Evolutionary conservation across 2,113 vertebrate species (phyloP).

Genomic region (Hydropotes inermis): DNA sequence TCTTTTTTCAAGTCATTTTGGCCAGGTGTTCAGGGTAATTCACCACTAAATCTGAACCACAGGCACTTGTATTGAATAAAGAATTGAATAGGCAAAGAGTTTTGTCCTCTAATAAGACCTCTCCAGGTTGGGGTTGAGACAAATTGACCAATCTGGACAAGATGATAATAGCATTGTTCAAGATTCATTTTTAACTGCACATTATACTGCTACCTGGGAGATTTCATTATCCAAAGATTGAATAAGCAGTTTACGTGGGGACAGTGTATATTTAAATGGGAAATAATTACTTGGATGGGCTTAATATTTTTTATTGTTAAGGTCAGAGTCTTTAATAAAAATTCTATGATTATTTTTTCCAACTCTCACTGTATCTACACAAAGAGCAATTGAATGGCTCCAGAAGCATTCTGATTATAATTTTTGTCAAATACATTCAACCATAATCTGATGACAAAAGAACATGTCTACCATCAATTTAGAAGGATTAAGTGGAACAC

Average conservation of each 20-base stretch:
- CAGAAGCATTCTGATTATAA: not conserved
- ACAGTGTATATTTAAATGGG: not conserved
- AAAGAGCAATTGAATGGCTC: not conserved
- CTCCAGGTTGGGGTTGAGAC: not conserved
- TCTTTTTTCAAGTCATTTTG: conserved; percentile 28
- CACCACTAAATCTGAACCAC: conserved; percentile 30
- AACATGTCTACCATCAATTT: not conserved
- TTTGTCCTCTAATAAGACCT: conserved; percentile 44
- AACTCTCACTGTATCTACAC: not conserved
- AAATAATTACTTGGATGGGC: conserved; percentile 18
- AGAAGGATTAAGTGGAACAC: not conserved
- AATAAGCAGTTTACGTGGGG: not conserved
- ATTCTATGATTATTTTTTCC: conserved; percentile 6
- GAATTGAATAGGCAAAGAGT: not conserved
- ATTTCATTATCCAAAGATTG: conserved; percentile 32
- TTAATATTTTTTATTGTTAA: conserved; percentile 17
- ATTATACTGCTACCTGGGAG: not conserved
- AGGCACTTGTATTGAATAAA: not conserved
- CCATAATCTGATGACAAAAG: not conserved
- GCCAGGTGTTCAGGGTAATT: conserved; percentile 32
- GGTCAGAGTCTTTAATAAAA: conserved; percentile 37
- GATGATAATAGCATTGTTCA: conserved; percentile 14
- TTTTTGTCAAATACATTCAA: not conserved
- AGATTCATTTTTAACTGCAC: conserved; percentile 21
- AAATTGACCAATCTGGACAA: conserved; percentile 13